These are phyloP conservation scores for Trissolcus basalis DNA, from an alignment of 1,140 invertebrate species.

Conservation along the genomic window DNA sequence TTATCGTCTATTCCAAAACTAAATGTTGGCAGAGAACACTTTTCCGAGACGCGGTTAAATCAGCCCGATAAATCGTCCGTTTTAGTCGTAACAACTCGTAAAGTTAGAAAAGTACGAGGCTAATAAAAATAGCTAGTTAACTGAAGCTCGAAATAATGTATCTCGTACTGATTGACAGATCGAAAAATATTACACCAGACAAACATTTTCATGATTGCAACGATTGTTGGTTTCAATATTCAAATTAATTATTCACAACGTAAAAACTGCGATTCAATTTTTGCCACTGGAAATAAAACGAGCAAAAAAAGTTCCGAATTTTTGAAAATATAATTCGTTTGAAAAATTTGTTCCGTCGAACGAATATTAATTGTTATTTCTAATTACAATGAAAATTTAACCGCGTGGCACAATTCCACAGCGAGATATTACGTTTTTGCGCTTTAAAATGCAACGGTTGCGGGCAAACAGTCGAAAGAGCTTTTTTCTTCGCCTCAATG, in stretches of 20 bases:
- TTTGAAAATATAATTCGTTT: no score
- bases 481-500: slow-evolving; percentile 44
- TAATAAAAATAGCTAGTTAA: slow-evolving; percentile 67
- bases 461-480: slow-evolving; percentile 29
- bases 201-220: no score
- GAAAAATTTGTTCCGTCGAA: no score
- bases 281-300: no score
- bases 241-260: no score
- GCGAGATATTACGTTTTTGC: neutral
- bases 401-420: neutral
- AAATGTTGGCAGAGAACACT: slow-evolving; percentile 58
- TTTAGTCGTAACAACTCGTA: slow-evolving; percentile 68
- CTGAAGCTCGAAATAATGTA: slow-evolving; percentile 48
- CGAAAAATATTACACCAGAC: no score
- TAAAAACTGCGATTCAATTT: no score
- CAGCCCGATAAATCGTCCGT: slow-evolving; percentile 67
- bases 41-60: slow-evolving; percentile 64
- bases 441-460: slow-evolving; percentile 6
- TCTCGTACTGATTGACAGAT: slow-evolving; percentile 5
- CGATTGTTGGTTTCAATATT: no score
- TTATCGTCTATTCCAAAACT: slow-evolving; percentile 59
- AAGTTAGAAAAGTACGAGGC: slow-evolving; percentile 60
- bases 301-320: no score
- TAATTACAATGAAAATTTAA: no score
- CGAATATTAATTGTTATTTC: no score